A percentile compares a stretch with the other conserved stretches of the same genome.
These are phyloP conservation scores for Papilio xuthus DNA, from an alignment of 1,140 invertebrate genomes.

Conservation along the genomic window DNA sequence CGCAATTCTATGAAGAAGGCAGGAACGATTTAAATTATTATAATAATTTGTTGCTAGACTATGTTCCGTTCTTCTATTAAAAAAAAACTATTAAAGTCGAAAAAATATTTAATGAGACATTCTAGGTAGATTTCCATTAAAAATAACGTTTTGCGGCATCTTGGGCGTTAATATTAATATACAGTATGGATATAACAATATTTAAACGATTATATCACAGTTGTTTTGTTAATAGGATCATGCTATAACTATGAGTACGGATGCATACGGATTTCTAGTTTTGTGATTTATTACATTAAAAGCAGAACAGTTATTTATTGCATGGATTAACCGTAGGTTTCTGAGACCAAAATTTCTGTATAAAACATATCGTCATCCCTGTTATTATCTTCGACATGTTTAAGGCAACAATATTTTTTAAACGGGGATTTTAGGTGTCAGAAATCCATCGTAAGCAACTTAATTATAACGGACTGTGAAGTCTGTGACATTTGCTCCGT, in stretches of 20 bases:
- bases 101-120: not conserved
- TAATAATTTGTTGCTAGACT: not conserved
- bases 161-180: constrained; percentile 25
- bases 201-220: constrained; percentile 12
- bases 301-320: constrained; percentile 28
- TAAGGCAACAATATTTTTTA: too few relatives aligned
- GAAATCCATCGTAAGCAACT: too few relatives aligned
- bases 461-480: not conserved
- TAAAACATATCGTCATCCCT: too few relatives aligned
- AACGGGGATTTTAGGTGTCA: too few relatives aligned
- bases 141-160: constrained; percentile 59
- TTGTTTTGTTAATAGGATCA: not conserved
- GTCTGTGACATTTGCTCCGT: not conserved
- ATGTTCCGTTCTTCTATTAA: too few relatives aligned
- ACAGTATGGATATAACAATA: constrained; percentile 15
- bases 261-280: constrained; percentile 4
- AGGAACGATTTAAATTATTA: constrained; percentile 16
- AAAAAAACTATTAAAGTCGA: too few relatives aligned
- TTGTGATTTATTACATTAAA: constrained; percentile 9
- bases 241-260: not conserved
- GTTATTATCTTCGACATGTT: too few relatives aligned
- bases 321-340: too few relatives aligned
- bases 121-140: not conserved
- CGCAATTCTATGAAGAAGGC: constrained; percentile 6
- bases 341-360: too few relatives aligned